Evolutionary conservation across 2,888 invertebrate species (phyloP).

Genomic region (Drosophila rubida): DNA sequence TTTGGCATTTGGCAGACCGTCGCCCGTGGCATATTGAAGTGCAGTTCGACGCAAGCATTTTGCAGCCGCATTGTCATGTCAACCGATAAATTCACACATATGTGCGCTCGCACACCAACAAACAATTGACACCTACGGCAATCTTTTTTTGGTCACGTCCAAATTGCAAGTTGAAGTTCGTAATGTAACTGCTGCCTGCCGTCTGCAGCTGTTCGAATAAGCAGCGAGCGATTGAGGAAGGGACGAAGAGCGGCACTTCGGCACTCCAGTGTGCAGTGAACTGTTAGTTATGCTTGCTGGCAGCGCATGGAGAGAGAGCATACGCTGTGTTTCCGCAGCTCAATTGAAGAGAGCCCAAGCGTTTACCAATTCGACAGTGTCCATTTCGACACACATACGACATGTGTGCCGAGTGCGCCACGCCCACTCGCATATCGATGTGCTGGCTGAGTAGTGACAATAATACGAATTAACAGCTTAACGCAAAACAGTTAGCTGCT

Average conservation of each 20-base stretch:
- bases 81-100: conserved; percentile 80
- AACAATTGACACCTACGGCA: conserved; percentile 81
- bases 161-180: conserved; percentile 70
- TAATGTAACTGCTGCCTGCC: conserved; percentile 46
- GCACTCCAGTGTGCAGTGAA: conserved; percentile 68
- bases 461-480: conserved; percentile 55
- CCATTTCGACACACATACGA: background rate
- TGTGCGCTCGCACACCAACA: conserved; percentile 62
- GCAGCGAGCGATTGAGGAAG: background rate
- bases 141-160: conserved; percentile 68
- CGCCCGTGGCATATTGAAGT: conserved; percentile 75
- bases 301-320: conserved; percentile 54
- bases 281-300: conserved; percentile 72
- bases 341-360: conserved; percentile 33
- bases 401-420: background rate
- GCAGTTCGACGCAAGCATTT: conserved; percentile 78
- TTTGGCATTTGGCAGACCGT: conserved; percentile 41
- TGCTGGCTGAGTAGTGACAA: conserved; percentile 30
- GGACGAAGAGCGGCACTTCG: conserved; percentile 8
- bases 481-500: conserved; percentile 39
- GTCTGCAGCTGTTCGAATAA: conserved; percentile 56
- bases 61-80: conserved; percentile 82
- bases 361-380: conserved; percentile 12
- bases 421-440: conserved; percentile 2
- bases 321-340: conserved; percentile 63